Conservation (phyloP, 2,888 invertebrate genomes). For the Calliphora vomitoria region DNA sequence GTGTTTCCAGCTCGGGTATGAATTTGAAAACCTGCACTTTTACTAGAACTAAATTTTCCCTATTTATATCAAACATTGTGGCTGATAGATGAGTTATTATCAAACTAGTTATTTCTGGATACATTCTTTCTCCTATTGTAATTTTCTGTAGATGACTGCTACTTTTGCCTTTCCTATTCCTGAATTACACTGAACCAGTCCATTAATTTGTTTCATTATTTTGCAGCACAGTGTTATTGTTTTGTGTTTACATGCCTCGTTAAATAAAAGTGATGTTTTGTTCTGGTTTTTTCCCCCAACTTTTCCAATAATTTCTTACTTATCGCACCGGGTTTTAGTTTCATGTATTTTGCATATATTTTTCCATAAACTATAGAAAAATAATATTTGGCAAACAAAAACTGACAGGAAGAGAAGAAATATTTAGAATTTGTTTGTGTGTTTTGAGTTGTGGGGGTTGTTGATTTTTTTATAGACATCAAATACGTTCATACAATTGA, state of each 20-base stretch:
- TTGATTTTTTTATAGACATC: constrained; percentile 15
- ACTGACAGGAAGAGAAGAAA: background rate
- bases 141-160: too few relatives aligned
- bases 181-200: too few relatives aligned
- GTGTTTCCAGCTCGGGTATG: too few relatives aligned
- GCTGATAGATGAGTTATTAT: too few relatives aligned
- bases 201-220: too few relatives aligned
- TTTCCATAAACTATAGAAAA: background rate
- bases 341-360: background rate
- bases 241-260: background rate
- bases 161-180: too few relatives aligned
- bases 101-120: too few relatives aligned
- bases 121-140: too few relatives aligned
- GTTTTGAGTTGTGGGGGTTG: too few relatives aligned
- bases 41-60: too few relatives aligned
- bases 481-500: background rate
- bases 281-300: background rate
- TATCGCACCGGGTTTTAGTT: background rate
- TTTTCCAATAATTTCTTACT: background rate
- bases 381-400: background rate
- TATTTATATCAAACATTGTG: too few relatives aligned
- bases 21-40: too few relatives aligned
- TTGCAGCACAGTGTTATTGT: background rate
- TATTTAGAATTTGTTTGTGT: background rate
- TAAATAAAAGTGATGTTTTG: background rate